These are phyloP conservation scores for Papilio protenor DNA, from an alignment of 2,888 invertebrate species.

Conservation along the genomic window DNA sequence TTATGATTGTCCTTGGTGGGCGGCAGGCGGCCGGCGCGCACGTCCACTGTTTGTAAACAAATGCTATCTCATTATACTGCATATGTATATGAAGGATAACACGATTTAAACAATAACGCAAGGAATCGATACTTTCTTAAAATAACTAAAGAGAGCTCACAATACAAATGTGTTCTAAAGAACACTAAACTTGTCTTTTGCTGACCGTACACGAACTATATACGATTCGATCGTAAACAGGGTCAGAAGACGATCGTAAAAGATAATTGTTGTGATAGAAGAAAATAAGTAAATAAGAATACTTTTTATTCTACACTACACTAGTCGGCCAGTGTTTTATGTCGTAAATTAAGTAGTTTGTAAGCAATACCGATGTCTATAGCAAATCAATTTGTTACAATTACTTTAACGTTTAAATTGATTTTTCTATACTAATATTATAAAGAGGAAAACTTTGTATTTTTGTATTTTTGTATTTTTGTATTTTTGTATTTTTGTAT, in stretches of 20 bases:
- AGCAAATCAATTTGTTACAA: no score
- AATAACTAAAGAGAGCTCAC: no score
- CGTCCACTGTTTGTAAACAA: conserved; percentile 49
- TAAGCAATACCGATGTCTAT: conserved; percentile 46
- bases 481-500: no score
- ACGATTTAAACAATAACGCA: conserved; percentile 43
- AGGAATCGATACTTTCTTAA: neutral
- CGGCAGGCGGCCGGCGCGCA: conserved; percentile 24
- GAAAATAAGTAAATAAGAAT: neutral
- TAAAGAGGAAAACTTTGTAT: no score
- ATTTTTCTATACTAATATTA: no score
- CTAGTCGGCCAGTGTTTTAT: neutral
- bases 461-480: no score
- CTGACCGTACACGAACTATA: neutral
- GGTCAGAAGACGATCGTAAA: neutral
- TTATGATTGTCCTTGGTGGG: conserved; percentile 34
- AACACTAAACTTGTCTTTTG: neutral
- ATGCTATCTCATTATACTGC: conserved; percentile 47
- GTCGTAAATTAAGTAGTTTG: conserved; percentile 19
- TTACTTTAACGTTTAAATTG: no score
- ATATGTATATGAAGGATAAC: conserved; percentile 18
- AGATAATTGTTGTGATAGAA: neutral
- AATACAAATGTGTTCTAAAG: neutral
- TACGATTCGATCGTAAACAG: neutral
- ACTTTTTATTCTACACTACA: neutral